These are phyloP conservation scores for Hypsopygia costalis DNA, from an alignment of 2,888 invertebrate species.

Conservation along the genomic window DNA sequence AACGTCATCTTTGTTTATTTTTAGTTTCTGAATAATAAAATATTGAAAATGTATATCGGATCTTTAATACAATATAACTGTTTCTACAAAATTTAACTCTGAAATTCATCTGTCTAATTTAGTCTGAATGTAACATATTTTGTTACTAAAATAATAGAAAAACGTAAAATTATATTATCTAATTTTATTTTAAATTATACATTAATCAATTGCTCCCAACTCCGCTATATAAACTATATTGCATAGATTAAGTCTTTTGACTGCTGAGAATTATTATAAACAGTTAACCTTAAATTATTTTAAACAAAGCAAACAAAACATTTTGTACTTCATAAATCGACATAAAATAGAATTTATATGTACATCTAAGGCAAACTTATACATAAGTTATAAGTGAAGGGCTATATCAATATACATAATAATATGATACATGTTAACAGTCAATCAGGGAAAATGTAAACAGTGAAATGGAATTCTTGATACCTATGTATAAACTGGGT, in stretches of 20 bases:
- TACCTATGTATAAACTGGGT: no score
- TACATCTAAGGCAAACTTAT: constrained; percentile 6
- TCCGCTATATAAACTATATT: constrained; percentile 4
- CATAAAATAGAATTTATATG: constrained; percentile 13
- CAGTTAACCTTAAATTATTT: constrained; percentile 4
- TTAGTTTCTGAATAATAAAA: no score
- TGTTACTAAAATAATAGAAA: not conserved
- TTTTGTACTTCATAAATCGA: constrained; percentile 33
- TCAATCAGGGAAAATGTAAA: no score
- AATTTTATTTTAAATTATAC: not conserved
- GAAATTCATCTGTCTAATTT: not conserved
- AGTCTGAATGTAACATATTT: not conserved
- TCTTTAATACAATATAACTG: no score
- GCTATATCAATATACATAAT: constrained; percentile 3
- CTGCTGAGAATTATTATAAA: constrained; percentile 8
- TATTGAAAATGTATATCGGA: no score
- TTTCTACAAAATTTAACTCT: no score
- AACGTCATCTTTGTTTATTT: no score
- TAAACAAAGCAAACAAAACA: constrained; percentile 8
- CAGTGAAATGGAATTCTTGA: no score
- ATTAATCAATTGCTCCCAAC: constrained; percentile 9
- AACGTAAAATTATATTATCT: not conserved
- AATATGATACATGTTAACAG: not conserved
- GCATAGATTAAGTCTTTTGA: constrained; percentile 4
- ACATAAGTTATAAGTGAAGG: not conserved